These are phyloP conservation scores for Pampus argenteus DNA, from an alignment of 2,797 vertebrate species.

Conservation along the genomic window DNA sequence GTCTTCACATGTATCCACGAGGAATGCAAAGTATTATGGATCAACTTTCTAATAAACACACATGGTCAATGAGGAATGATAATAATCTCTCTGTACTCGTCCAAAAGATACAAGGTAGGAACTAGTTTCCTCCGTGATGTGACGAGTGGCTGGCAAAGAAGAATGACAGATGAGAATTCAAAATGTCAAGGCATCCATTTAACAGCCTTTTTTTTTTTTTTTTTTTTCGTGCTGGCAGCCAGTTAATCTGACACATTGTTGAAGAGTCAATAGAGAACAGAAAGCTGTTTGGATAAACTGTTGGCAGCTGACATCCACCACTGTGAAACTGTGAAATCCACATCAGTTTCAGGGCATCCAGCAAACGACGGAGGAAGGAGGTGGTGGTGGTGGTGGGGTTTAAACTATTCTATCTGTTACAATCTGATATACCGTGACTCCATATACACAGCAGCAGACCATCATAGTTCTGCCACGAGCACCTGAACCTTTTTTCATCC, in stretches of 20 bases:
- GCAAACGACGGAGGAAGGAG: conserved; percentile 43
- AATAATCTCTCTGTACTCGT: conserved; percentile 4
- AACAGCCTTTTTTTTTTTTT: too few species aligned
- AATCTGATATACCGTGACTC: conserved; percentile 37
- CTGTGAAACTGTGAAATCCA: conserved; percentile 56
- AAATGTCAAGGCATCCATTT: conserved; percentile 60
- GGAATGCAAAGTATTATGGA: conserved; percentile 7
- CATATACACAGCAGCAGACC: conserved; percentile 27
- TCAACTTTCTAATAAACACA: conserved; percentile 32
- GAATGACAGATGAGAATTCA: conserved; percentile 42
- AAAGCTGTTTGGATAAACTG: conserved; percentile 57
- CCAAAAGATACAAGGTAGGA: conserved; percentile 22
- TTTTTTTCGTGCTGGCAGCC: conserved; percentile 42
- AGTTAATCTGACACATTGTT: conserved; percentile 62
- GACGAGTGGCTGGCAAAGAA: conserved; percentile 48
- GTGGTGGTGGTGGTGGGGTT: conserved; percentile 13
- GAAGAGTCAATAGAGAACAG: conserved; percentile 65
- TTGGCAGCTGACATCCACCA: conserved; percentile 58
- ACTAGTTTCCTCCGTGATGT: conserved; percentile 17
- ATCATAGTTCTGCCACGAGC: conserved; percentile 5
- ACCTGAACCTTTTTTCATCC: conserved; percentile 20
- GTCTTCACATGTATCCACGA: neutral
- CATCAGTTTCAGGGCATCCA: conserved; percentile 58
- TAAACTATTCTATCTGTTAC: conserved; percentile 48
- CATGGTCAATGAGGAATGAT: conserved; percentile 16